These are phyloP conservation scores for Athene noctua DNA, from an alignment of 2,113 vertebrate species.

Conservation along the genomic window DNA sequence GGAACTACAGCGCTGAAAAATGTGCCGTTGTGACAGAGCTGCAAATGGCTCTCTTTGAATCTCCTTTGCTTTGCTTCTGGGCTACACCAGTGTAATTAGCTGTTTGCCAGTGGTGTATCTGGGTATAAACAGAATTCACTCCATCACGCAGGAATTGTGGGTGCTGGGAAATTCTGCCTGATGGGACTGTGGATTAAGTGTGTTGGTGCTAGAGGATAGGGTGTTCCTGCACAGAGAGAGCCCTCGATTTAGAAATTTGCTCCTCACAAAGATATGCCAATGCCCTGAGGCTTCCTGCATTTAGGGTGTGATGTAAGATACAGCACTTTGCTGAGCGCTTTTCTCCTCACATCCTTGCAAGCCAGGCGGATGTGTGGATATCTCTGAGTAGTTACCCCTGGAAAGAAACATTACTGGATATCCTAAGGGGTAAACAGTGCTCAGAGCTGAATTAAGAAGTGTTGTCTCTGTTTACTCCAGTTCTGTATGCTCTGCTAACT, in stretches of 20 bases:
- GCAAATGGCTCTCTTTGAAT: background rate
- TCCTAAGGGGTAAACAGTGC: slow-evolving; percentile 31
- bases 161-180: slow-evolving; percentile 32
- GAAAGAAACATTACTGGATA: slow-evolving; percentile 28
- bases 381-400: slow-evolving; percentile 33
- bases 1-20: background rate
- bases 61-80: background rate
- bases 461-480: background rate
- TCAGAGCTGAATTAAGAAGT: background rate
- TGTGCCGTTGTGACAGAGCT: background rate
- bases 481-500: rapidly evolving
- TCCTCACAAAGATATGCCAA: slow-evolving; percentile 38
- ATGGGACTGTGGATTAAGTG: slow-evolving; percentile 2
- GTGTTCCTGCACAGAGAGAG: slow-evolving; percentile 18
- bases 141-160: background rate
- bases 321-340: slow-evolving; percentile 18
- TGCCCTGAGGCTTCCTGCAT: slow-evolving; percentile 12
- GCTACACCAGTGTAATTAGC: background rate
- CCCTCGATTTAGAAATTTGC: slow-evolving; percentile 3
- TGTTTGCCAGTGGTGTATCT: background rate
- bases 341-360: slow-evolving; percentile 40
- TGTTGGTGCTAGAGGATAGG: slow-evolving; percentile 28
- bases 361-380: slow-evolving; percentile 19
- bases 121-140: background rate
- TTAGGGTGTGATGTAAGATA: slow-evolving; percentile 34